Base-by-base conservation (phyloP, 2,888 invertebrate species). In the Gandaritis pyraliata region DNA sequence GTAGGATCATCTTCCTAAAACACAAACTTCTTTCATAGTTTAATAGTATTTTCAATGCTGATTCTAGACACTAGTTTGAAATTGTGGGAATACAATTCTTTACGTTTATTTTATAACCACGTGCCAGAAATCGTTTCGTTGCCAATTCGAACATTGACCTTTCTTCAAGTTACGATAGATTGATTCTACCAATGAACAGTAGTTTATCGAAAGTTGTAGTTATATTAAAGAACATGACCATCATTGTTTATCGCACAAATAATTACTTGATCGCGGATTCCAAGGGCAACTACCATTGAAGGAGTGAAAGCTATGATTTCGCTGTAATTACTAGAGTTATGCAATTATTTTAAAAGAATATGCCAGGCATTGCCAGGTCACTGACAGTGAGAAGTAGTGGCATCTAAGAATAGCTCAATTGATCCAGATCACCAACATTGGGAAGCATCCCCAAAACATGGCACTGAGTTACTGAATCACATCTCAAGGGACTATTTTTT, bases 301-400 rank as follows among this genome's bases (percentile, higher is more conserved):
- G 43, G 15, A 43, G 16, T 16, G 43, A 43, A 43, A 16, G 43
- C 43, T 43, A 43, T 43, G 41, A 41, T 15, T 41, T 41, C 13
- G 16, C 11, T n/a, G 43, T 43, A 16, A 43, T 3, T 43, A 43
- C 43, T 43, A 16, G 5, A 43, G 7, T 43, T n/a, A 16, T 15
- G n/a, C 41, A 41, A 41, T 8, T 15, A 15, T 6, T 15, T 6
- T 8, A 8, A 41, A 41, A 41, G 8, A 41, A 41, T 15, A 41
- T 41, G n/a, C n/a, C 0, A 13, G 15, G 15, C 2, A 41, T 5
- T 33, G 5, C 5, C 1, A 8, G 33, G 33, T 30, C 1, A 33
- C 33, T 8, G 8, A 10, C 6, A 6, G 6, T n/a, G n/a, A 30
- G 30, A 30, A 8, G 1, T 33, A 6, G 1, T 33, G 8, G 10